A percentile compares a stretch with the other conserved stretches of the same genome.
These are phyloP conservation scores for Leucoptera coffeella DNA, from an alignment of 2,888 invertebrate species.

Conservation along the genomic window DNA sequence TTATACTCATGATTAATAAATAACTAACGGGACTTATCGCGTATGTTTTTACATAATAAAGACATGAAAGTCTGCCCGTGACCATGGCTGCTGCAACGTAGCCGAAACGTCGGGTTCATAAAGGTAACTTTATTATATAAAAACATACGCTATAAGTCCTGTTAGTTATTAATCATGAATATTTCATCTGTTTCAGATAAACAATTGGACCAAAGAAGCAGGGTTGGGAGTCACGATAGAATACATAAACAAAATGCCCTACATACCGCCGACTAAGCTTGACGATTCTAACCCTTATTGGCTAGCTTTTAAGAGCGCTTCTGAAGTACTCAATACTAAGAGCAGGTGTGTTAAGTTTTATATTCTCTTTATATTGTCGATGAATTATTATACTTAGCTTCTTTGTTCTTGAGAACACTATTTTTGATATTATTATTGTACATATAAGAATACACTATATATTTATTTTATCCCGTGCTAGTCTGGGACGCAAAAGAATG, in stretches of 20 bases:
- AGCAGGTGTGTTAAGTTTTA: too few species aligned
- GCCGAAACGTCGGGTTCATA: too few species aligned
- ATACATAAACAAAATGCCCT: constrained; percentile 55
- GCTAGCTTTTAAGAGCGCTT: constrained; percentile 59
- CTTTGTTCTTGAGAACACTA: constrained; percentile 19
- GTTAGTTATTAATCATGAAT: neutral
- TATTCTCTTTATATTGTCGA: neutral
- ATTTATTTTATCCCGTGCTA: too few species aligned
- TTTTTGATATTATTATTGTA: too few species aligned
- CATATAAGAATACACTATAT: too few species aligned
- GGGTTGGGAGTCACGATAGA: constrained; percentile 61
- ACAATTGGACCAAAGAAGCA: constrained; percentile 61
- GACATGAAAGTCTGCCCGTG: neutral
- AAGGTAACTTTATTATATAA: neutral
- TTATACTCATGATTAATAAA: too few species aligned
- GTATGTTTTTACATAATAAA: too few species aligned
- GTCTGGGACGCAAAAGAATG: too few species aligned
- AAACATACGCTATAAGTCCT: too few species aligned
- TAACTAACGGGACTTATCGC: too few species aligned
- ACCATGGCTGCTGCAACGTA: too few species aligned
- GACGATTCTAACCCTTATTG: constrained; percentile 63
- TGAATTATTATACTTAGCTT: neutral
- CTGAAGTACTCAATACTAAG: too few species aligned
- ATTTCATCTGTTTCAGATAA: constrained; percentile 15
- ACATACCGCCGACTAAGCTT: constrained; percentile 51